These are phyloP conservation scores for Candoia aspera DNA, from an alignment of 2,113 vertebrate genomes.

Conservation along the genomic window DNA sequence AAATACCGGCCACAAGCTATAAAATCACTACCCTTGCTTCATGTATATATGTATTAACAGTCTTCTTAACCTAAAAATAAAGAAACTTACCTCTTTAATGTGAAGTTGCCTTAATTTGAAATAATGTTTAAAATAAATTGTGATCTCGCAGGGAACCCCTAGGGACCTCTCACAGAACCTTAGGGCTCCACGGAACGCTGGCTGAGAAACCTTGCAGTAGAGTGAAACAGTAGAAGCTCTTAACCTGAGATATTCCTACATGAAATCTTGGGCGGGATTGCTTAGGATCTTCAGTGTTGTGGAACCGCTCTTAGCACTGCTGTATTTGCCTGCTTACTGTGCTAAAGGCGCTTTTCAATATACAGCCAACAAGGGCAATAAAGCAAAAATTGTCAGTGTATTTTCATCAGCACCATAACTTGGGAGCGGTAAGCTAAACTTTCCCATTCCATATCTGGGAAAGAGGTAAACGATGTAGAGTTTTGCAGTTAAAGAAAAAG, in stretches of 20 bases:
- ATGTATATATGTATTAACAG: too few relatives aligned
- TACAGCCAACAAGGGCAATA: neutral
- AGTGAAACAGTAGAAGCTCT: constrained; percentile 85
- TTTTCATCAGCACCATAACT: neutral
- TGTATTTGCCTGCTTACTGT: constrained; percentile 84
- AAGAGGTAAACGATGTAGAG: neutral
- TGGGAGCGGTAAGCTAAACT: too few relatives aligned
- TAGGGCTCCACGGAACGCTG: too few relatives aligned
- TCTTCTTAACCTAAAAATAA: too few relatives aligned
- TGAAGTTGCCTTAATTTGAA: too few relatives aligned
- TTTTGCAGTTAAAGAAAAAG: neutral
- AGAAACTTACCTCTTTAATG: too few relatives aligned
- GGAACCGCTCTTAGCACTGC: constrained; percentile 86
- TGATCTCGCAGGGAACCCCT: too few relatives aligned
- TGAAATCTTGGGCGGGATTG: constrained; percentile 96
- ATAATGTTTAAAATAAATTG: too few relatives aligned
- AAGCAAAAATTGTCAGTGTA: neutral
- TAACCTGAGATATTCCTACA: constrained; percentile 84
- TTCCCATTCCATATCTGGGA: neutral
- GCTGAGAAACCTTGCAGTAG: constrained; percentile 61
- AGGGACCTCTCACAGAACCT: too few relatives aligned
- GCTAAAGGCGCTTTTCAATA: too few relatives aligned
- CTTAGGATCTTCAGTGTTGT: constrained; percentile 84
- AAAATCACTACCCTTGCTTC: too few relatives aligned
- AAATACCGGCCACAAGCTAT: too few relatives aligned